Conservation (phyloP, 2,113 vertebrate genomes). For the Pelodiscus sinensis region DNA sequence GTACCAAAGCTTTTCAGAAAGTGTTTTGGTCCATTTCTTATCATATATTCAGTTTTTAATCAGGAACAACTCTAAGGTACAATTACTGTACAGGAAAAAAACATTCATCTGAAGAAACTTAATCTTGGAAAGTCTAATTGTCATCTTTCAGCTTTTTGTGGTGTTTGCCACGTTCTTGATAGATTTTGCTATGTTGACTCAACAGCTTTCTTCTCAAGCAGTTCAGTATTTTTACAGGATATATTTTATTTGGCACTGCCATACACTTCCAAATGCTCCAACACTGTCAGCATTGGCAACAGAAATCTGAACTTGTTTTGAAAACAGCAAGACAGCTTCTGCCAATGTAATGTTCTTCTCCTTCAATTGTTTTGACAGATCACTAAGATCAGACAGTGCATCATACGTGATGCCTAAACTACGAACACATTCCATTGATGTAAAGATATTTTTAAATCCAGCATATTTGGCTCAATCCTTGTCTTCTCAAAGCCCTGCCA, state of each 20-base stretch:
- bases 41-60: not conserved
- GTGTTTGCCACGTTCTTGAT: conserved; percentile 57
- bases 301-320: conserved; percentile 68
- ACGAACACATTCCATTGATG: conserved; percentile 74
- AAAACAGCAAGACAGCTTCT: conserved; percentile 38
- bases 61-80: not conserved
- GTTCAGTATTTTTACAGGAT: conserved; percentile 62
- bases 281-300: conserved; percentile 61
- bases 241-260: conserved; percentile 68
- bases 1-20: not conserved
- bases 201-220: conserved; percentile 71
- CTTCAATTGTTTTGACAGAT: conserved; percentile 66
- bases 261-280: conserved; percentile 50
- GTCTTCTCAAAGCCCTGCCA: conserved; percentile 51
- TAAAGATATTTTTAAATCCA: conserved; percentile 73
- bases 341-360: conserved; percentile 26
- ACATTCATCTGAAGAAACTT: conserved; percentile 2
- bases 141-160: conserved; percentile 55
- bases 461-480: conserved; percentile 52
- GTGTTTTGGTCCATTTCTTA: not conserved
- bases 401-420: conserved; percentile 73
- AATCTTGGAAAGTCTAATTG: conserved; percentile 50
- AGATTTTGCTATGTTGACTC: conserved; percentile 70
- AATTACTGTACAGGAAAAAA: conserved; percentile 17
- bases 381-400: conserved; percentile 73